phyloP scores from a whole-genome alignment of 2,797 vertebrate genomes.

The Gadopsis marmoratus region DNA sequence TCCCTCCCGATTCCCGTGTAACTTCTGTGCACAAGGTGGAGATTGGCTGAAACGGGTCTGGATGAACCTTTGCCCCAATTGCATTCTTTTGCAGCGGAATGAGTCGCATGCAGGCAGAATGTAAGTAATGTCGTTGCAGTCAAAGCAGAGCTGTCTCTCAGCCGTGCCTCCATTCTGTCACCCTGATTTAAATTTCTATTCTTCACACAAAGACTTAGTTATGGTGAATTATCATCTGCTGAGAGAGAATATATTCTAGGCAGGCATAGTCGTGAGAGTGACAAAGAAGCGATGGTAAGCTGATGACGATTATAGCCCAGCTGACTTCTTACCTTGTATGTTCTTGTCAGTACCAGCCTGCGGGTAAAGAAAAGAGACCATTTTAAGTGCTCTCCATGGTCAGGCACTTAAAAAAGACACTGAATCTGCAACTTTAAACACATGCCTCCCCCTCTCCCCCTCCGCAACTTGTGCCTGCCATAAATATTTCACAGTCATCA shows the following conservation, averaged over 20 bases:
- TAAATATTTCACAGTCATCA: conserved; percentile 52
- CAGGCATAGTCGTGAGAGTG: conserved; percentile 15
- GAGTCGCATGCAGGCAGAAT: conserved; percentile 26
- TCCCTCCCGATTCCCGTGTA: neutral
- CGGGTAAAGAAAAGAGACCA: conserved; percentile 34
- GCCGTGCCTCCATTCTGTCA: conserved; percentile 68
- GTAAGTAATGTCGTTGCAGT: conserved; percentile 16
- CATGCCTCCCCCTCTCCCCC: neutral
- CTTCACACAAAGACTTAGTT: conserved; percentile 61
- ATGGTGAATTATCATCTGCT: conserved; percentile 59
- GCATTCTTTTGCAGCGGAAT: conserved; percentile 8
- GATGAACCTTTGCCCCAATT: conserved; percentile 15
- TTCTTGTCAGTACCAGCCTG: conserved; percentile 44
- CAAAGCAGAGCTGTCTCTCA: conserved; percentile 31
- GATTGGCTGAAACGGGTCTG: neutral
- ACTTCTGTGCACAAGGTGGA: conserved; percentile 1
- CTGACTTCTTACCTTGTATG: conserved; percentile 46
- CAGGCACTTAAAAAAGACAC: conserved; percentile 34
- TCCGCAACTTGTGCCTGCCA: conserved; percentile 11
- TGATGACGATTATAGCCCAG: conserved; percentile 20
- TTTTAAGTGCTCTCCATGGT: conserved; percentile 38
- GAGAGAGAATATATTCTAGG: conserved; percentile 39
- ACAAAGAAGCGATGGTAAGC: conserved; percentile 36
- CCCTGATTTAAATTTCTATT: conserved; percentile 47
- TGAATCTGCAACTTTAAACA: conserved; percentile 35